phyloP scores from a whole-genome alignment of 2,797 vertebrate species.

The Paguma larvata region DNA sequence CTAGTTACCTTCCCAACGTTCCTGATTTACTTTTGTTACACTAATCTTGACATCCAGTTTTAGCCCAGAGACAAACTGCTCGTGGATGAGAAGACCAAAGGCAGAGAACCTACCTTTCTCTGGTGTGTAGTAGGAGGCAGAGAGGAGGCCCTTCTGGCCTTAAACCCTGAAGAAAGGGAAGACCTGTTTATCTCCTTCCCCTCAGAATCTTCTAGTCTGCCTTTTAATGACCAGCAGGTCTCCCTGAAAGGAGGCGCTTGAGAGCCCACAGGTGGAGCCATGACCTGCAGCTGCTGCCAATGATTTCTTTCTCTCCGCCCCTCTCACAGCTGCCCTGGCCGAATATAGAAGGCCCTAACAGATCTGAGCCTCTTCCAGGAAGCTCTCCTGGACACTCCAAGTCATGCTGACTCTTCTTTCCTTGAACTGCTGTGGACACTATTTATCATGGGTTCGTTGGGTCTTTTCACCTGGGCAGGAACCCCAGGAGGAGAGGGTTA shows the following conservation, averaged over 20 bases:
- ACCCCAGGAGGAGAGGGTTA: background rate
- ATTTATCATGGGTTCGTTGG: background rate
- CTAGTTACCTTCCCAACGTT: background rate
- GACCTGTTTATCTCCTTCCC: background rate
- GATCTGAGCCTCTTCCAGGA: background rate
- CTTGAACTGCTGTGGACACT: background rate
- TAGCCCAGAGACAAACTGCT: background rate
- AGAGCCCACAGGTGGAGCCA: background rate
- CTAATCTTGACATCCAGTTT: background rate
- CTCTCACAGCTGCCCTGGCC: background rate
- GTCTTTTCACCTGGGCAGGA: background rate
- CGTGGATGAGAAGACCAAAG: too few species aligned
- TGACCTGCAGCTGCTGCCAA: background rate
- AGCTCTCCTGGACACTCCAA: background rate
- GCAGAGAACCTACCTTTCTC: background rate
- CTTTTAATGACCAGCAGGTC: background rate
- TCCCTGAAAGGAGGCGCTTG: background rate
- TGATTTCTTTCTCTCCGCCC: background rate
- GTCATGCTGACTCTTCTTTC: background rate
- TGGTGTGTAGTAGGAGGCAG: background rate
- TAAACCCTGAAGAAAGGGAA: background rate
- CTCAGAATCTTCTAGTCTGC: background rate
- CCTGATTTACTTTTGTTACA: background rate
- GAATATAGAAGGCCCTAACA: background rate
- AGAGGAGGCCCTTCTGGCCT: background rate